Base-by-base conservation (phyloP, 1,140 invertebrate genomes). In the Probaryconus sp. region DNA sequence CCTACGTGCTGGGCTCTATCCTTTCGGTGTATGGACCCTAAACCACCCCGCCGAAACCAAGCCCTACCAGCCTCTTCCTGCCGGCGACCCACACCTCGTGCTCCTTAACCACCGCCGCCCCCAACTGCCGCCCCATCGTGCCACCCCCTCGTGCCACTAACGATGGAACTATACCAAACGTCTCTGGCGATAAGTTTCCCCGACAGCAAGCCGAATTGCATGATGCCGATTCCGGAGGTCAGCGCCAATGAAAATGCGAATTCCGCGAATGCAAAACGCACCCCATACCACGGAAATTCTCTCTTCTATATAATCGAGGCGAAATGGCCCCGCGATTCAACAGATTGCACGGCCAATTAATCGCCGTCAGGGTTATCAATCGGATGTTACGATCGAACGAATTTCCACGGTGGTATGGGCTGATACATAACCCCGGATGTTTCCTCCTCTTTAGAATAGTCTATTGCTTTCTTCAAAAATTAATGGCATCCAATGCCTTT, bases 171-270 rank as follows among this genome's bases (percentile, higher is more conserved):
- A 68, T 51, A 63, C 38, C 65, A 60, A 74, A 70, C 61, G 63
- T 80, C 70, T 71, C 48, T 43, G 58, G 63, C 67, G 69, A 79
- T 77, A 71, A 78, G 72, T 78, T 76, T 50, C 58, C 53, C 40
- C 64, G 65, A 68, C 58, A 64, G 72, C 55, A 45, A 38, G 28
- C 20, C 51, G 71, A 40, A 56, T 67, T 69, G n/a, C n/a, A n/a
- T n/a, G n/a, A n/a, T n/a, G 68, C 61, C 48, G 67, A 61, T 42
- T 58, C 13, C 58, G 71, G n/a, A n/a, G n/a, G 61, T 56, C 30
- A 70, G 60, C 69, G 60, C 69, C 60, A 60, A 58, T 72, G 51
- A 33, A 50, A 58, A 71, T 58, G 51, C 51, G 35, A 20, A n/a
- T n/a, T 30, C n/a, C 26, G 42, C 50, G 64, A 58, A 50, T 37